Percentiles rank a stretch among this genome's conserved stretches.
These are phyloP conservation scores for Geodia barretti DNA, from an alignment of 37 sponge, comb jelly and placozoan species.

Conservation along the genomic window DNA sequence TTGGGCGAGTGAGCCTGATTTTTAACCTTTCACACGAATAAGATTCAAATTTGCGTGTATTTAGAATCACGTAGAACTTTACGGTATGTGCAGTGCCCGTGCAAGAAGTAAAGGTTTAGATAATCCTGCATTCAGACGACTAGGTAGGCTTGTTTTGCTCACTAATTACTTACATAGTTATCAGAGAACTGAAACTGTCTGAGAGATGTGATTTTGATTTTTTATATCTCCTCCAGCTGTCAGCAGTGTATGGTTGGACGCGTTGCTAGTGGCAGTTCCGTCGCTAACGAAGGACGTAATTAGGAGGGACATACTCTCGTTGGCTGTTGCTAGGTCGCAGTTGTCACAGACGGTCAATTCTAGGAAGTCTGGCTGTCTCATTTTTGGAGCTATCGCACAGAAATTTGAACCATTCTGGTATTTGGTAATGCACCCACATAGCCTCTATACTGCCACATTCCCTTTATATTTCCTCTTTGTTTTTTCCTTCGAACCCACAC, in stretches of 20 bases:
- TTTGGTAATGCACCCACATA: neutral
- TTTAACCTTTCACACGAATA: too few relatives aligned
- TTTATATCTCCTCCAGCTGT: conserved; percentile 26
- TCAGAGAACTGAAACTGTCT: neutral
- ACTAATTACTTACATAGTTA: too few relatives aligned
- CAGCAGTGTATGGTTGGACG: conserved; percentile 44
- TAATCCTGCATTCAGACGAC: neutral
- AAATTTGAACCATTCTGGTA: conserved; percentile 73
- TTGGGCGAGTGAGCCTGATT: too few relatives aligned
- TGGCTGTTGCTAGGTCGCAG: conserved; percentile 54
- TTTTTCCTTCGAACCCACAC: neutral
- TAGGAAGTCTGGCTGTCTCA: conserved; percentile 45
- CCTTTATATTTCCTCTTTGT: neutral
- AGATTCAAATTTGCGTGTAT: too few relatives aligned
- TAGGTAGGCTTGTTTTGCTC: too few relatives aligned
- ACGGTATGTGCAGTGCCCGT: too few relatives aligned
- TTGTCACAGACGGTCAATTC: conserved; percentile 63
- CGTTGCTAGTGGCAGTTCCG: conserved; percentile 28
- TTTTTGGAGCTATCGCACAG: conserved; percentile 45
- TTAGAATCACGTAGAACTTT: too few relatives aligned
- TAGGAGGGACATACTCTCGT: conserved; percentile 38
- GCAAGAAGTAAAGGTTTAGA: too few relatives aligned
- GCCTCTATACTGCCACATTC: neutral
- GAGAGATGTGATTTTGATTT: too few relatives aligned
- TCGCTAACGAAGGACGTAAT: conserved; percentile 59